Base-by-base conservation (phyloP, 2,888 invertebrate genomes). In the Plemyria rubiginata region DNA sequence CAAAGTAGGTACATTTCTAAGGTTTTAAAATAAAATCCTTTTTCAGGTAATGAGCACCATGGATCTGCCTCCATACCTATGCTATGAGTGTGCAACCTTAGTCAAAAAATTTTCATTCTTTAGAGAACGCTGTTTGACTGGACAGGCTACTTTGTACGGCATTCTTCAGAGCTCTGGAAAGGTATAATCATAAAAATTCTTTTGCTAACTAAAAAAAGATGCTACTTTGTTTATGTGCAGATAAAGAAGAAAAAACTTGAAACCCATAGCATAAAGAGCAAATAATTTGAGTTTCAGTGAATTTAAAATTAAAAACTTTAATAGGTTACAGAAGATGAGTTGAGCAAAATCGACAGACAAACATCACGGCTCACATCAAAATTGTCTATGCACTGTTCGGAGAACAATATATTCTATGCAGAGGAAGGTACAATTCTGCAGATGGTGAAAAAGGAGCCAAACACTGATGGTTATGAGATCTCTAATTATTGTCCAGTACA, bases 71-170 rank as follows among this genome's bases (percentile, higher is more conserved):
- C 73, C 75, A 0, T 86, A 78, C 71, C 82, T 81, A 0, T 92
- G 92, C 70, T 86, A 74, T 50, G 82, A 85, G 64, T 92, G 92
- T 76, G 81, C 84, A 0, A 75, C 78, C 0, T 66, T 86, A 32
- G 68, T 89, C 6, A 83, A 76, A 48, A 92, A 90, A 62, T 86
- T 78, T 54, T 82, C 84, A 60, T 56, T 64, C n/a, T 90, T 92
- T 65, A 78, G 80, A 60, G 84, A 87, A 57, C 82, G 79, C 52
- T 89, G 88, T 68, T 56, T 84, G 0, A 71, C 69, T 8, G 85
- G 84, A 0, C 88, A 90, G 62, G 68, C 78, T 1, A 68, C 79
- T 11, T 74, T 92, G 8, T 83, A 80, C 66, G 70, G 76, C 6
- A 75, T 90, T 32, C 65, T 87, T 9, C 75, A 81, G 56, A 71